Evolutionary conservation across 2,888 invertebrate genomes (phyloP), one percentile per base, ranked within the genome.

Genomic region (Pachliopta kotzebuea): DNA sequence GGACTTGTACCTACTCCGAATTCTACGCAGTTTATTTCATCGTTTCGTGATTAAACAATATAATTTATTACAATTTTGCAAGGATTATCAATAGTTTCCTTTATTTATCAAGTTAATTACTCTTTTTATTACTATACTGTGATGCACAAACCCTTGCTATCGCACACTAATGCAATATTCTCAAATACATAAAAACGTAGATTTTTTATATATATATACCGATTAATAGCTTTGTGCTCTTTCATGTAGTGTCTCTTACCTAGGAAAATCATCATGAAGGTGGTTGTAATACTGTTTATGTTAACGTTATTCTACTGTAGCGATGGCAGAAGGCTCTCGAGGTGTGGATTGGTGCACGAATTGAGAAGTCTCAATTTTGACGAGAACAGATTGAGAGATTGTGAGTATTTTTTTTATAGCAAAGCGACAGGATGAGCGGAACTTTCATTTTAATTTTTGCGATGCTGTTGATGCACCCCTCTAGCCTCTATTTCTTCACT

Each of bases 341-440:
- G 63, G 31, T 69, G 68, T 45, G 63, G 62, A 24, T 56, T 70
- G 61, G 65, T 70, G 6, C 52, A 53, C 6, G 60, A 67, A 21
- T n/a, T 70, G 17, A 69, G 78, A 58, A 71, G 60, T 2, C 80
- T 81, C 65, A 80, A 79, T 0, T 80, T 83, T 57, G 77, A 80
- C 0, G 76, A 75, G 56, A 69, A 73, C 37, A 74, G 80, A 65
- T 69, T 83, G 74, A 71, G 74, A 29, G 74, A 83, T 62, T 83
- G 83, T 80, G 62, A 77, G 63, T 67, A 52, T 4, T n/a, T 2
- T 45, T 45, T 45, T n/a, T 45, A n/a, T n/a, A 45, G 8, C n/a
- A n/a, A 6, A n/a, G 6, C 18, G 18, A n/a, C 4, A 4, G 45
- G 45, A 31, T 9, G 31, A 31, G 11, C 7, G 9, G 1, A 14